These are phyloP conservation scores for Sinocyclocheilus anophthalmus DNA, from an alignment of 2,113 vertebrate species.

Conservation along the genomic window DNA sequence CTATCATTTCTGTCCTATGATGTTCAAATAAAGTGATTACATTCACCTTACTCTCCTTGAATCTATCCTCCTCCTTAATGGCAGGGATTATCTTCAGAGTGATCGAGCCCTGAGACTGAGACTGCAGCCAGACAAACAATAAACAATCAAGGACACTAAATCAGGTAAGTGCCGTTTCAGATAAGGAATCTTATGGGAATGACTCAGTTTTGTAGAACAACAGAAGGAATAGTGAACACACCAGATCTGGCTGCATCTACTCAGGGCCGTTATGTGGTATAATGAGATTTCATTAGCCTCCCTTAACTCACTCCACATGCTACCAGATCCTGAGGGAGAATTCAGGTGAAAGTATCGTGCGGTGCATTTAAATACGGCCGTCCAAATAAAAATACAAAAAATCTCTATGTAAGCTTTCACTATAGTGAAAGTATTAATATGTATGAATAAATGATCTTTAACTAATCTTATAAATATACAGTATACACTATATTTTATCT, in stretches of 20 bases:
- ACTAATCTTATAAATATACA: neutral
- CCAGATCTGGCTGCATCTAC: conserved; percentile 97
- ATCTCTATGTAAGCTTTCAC: too few species aligned
- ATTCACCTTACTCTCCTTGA: conserved; percentile 90
- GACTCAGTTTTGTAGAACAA: neutral
- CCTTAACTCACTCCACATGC: conserved; percentile 92
- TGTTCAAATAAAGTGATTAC: conserved; percentile 25
- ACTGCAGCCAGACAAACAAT: conserved; percentile 70
- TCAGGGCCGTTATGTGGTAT: conserved; percentile 90
- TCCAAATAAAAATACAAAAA: too few species aligned
- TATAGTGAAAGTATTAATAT: neutral
- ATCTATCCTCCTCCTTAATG: conserved; percentile 84
- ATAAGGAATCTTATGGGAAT: neutral
- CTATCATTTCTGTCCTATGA: neutral
- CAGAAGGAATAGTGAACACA: conserved; percentile 60
- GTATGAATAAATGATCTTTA: neutral
- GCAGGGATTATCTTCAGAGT: conserved; percentile 95
- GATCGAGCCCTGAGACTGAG: conserved; percentile 93
- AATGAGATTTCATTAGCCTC: conserved; percentile 90
- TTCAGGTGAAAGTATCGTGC: conserved; percentile 39
- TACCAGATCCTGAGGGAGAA: conserved; percentile 84
- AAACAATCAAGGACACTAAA: conserved; percentile 27
- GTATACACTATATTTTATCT: neutral
- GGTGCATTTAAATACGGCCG: neutral
- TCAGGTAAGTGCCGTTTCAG: neutral